Evolutionary conservation across 2,797 vertebrate species (phyloP).

Genomic region (Uromys caudimaculatus): DNA sequence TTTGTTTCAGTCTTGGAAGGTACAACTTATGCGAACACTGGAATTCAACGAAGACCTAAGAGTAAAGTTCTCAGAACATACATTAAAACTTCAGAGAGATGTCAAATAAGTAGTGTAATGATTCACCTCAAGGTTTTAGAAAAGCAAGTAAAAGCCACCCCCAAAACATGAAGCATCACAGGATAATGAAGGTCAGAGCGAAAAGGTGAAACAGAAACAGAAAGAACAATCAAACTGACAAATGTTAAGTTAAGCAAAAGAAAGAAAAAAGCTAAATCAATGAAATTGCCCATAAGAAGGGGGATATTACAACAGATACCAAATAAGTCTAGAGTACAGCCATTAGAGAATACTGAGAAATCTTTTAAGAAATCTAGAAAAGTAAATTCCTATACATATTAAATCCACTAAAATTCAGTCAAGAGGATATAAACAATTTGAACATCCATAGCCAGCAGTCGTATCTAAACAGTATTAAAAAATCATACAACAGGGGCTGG

Average conservation of each 20-base stretch:
- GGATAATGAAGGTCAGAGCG: background rate
- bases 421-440: background rate
- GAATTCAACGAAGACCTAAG: background rate
- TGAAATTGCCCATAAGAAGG: background rate
- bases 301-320: background rate
- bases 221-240: background rate
- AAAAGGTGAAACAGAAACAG: background rate
- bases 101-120: background rate
- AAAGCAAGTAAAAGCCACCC: background rate
- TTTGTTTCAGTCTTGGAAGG: background rate
- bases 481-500: background rate
- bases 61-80: background rate
- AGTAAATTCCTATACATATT: background rate
- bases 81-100: background rate
- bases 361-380: background rate
- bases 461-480: background rate
- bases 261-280: background rate
- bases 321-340: background rate
- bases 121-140: background rate
- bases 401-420: background rate
- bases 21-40: background rate
- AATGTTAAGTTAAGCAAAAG: background rate
- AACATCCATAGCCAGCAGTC: background rate
- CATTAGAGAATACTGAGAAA: background rate
- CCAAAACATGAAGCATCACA: too few relatives aligned